These are phyloP conservation scores for Drosophila quadrilineata DNA, from an alignment of 1,140 invertebrate genomes.

Conservation along the genomic window DNA sequence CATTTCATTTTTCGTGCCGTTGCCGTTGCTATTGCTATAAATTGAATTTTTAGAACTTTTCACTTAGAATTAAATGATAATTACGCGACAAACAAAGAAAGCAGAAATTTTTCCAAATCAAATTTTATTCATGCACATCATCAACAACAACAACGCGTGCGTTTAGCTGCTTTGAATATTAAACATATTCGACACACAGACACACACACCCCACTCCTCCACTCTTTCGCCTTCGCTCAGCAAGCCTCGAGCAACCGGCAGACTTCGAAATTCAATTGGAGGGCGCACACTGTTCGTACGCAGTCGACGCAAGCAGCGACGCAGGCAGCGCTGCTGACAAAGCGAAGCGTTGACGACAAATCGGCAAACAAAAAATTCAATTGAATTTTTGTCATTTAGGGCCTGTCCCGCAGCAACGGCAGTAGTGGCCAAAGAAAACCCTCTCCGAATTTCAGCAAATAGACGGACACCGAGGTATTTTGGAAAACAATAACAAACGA, in stretches of 20 bases:
- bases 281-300: too few relatives aligned
- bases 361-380: too few relatives aligned
- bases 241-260: too few relatives aligned
- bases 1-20: conserved; percentile 45
- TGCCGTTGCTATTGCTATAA: conserved; percentile 25
- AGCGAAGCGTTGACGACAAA: background rate
- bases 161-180: conserved; percentile 50
- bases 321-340: conserved; percentile 10
- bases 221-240: too few relatives aligned
- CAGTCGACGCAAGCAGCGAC: conserved; percentile 2
- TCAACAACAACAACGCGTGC: conserved; percentile 6
- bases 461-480: too few relatives aligned
- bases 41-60: conserved; percentile 33
- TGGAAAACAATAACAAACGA: background rate
- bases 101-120: conserved; percentile 20
- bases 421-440: background rate
- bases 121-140: conserved; percentile 10
- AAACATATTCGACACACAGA: conserved; percentile 32
- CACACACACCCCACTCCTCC: too few relatives aligned
- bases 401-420: conserved; percentile 28
- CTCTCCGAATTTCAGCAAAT: too few relatives aligned
- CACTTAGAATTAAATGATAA: background rate
- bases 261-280: too few relatives aligned
- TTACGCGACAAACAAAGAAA: background rate
- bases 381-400: conserved; percentile 1